Evolutionary conservation across 2,113 vertebrate species (phyloP), one percentile per base, ranked within the genome.

Genomic region (Psettodes erumei): DNA sequence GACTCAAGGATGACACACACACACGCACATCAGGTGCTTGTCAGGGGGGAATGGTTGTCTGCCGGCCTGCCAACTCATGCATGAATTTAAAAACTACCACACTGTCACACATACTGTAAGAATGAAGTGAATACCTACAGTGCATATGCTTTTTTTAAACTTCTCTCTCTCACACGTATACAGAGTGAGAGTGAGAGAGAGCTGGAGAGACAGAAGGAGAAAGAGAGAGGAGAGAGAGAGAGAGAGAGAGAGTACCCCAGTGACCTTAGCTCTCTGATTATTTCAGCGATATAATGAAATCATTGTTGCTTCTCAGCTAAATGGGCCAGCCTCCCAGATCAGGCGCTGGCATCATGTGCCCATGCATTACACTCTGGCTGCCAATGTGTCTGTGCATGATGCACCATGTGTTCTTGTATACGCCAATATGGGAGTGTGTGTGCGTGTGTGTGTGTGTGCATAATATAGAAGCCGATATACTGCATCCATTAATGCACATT

Each of bases 201-300:
- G n/a, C n/a, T n/a, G n/a, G n/a, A n/a, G n/a, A n/a, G n/a, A n/a
- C n/a, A n/a, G n/a, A n/a, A n/a, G n/a, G n/a, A n/a, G n/a, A n/a
- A n/a, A n/a, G n/a, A n/a, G n/a, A n/a, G n/a, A n/a, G n/a, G n/a
- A n/a, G n/a, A n/a, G n/a, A n/a, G n/a, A n/a, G n/a, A n/a, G n/a
- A n/a, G n/a, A n/a, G n/a, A n/a, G n/a, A 28, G 4, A 50, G 30
- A 58, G 13, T 11, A 61, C 67, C 66, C 25, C 42, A 28, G 37
- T 61, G 68, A 85, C 66, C 66, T 68, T 72, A 60, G 61, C 69
- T 55, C 72, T 79, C 76, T 72, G 64, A 86, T 83, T 77, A 78
- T 84, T 81, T 79, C 65, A 56, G 77, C 47, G 23, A 77, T 60
- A 91, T 88, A 90, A 93, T 89, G 89, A 86, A 87, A 89, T 86